phyloP scores from a whole-genome alignment of 2,797 vertebrate species.

The Tenualosa thibaudeaui region DNA sequence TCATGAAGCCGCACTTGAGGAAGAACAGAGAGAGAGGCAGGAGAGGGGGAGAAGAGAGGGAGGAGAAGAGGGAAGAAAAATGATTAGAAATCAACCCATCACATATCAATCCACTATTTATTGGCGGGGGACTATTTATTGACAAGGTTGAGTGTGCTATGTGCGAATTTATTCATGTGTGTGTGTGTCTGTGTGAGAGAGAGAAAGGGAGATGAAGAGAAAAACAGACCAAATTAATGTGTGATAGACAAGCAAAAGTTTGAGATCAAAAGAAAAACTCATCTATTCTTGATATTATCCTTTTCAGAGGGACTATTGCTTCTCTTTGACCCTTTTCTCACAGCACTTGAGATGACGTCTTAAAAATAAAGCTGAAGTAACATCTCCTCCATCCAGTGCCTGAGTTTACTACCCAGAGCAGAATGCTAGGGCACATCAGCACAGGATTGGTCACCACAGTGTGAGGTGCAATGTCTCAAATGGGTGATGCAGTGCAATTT shows the following conservation, averaged over 20 bases:
- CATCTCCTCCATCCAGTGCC: no score
- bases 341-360: not conserved
- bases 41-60: not conserved
- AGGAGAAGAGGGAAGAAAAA: not conserved
- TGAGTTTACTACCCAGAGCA: not conserved
- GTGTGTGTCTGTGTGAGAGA: not conserved
- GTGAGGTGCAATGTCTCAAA: not conserved
- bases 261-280: not conserved
- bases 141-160: no score
- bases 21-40: slow-evolving; percentile 40
- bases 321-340: not conserved
- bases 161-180: not conserved
- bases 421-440: not conserved
- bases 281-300: not conserved
- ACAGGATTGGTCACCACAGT: not conserved
- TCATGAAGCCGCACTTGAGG: slow-evolving; percentile 84
- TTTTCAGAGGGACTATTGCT: not conserved
- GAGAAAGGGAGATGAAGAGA: no score
- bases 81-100: not conserved
- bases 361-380: not conserved
- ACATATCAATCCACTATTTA: not conserved
- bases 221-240: no score
- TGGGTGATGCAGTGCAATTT: not conserved
- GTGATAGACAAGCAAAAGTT: no score
- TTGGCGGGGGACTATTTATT: no score